These are phyloP conservation scores for Acanthiza pusilla DNA, from an alignment of 2,797 vertebrate species.

Conservation along the genomic window DNA sequence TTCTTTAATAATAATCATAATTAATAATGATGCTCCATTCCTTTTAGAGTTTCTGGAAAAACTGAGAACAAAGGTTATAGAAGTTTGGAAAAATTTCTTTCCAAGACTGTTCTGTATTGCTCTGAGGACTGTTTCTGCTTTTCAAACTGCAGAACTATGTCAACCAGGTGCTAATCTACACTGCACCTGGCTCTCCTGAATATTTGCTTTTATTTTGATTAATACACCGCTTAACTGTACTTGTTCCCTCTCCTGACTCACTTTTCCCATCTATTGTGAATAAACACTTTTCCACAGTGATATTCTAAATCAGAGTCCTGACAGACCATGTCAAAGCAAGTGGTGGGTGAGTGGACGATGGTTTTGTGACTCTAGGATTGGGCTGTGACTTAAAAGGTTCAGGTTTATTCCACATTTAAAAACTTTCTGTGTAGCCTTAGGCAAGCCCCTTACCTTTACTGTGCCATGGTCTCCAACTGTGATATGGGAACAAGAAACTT, in stretches of 20 bases:
- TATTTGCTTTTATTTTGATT: constrained; percentile 14
- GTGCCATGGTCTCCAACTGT: neutral
- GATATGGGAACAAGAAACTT: neutral
- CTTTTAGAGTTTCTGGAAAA: neutral
- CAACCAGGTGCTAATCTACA: neutral
- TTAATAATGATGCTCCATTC: neutral
- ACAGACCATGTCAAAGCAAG: neutral
- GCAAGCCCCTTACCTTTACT: neutral
- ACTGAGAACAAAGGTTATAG: neutral
- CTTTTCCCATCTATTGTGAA: neutral
- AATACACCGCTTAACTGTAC: neutral
- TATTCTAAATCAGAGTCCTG: neutral
- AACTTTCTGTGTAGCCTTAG: neutral
- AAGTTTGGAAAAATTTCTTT: neutral
- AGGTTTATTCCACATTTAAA: neutral
- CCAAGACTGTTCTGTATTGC: neutral
- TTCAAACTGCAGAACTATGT: neutral
- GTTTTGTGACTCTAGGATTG: neutral
- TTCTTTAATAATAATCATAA: neutral
- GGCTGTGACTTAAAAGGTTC: neutral
- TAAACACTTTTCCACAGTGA: neutral
- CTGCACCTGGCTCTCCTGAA: constrained; percentile 13
- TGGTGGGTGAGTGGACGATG: neutral
- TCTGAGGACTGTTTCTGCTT: neutral
- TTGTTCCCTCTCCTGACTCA: neutral